phyloP scores from a whole-genome alignment of 2,888 invertebrate genomes.

The Zaprionus bogoriensis region DNA sequence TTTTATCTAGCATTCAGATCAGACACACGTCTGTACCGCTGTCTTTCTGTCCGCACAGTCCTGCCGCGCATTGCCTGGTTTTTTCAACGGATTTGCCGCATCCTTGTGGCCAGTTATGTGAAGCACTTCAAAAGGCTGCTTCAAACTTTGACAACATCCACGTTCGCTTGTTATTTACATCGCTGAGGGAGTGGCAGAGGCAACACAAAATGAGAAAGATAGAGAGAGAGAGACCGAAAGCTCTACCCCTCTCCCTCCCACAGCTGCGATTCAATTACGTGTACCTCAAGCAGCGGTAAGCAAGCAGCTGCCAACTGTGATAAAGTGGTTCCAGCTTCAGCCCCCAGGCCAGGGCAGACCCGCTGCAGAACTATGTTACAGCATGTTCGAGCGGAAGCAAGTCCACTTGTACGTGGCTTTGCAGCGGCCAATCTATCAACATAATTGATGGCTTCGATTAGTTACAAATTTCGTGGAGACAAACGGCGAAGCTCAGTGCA shows the following conservation, averaged over 20 bases:
- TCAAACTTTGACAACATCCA: constrained; percentile 69
- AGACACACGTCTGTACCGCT: constrained; percentile 74
- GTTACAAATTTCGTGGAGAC: constrained; percentile 69
- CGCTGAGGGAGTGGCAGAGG: constrained; percentile 50
- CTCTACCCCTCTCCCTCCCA: not conserved
- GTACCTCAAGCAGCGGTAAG: constrained; percentile 71
- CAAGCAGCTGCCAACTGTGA: constrained; percentile 74
- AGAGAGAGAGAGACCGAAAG: not conserved
- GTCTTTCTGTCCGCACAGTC: constrained; percentile 2
- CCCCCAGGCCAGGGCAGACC: no score
- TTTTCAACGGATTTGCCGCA: constrained; percentile 32
- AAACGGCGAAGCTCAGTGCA: constrained; percentile 72
- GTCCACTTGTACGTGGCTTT: constrained; percentile 52
- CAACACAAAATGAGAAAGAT: constrained; percentile 3
- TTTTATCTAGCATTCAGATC: constrained; percentile 82
- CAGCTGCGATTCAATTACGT: constrained; percentile 63
- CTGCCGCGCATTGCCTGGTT: constrained; percentile 6
- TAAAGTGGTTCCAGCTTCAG: no score
- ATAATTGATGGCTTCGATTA: constrained; percentile 82
- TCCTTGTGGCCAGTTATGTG: constrained; percentile 57
- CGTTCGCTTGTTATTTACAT: constrained; percentile 60
- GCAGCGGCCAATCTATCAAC: constrained; percentile 79
- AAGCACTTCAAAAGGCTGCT: constrained; percentile 63
- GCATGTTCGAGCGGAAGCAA: no score
- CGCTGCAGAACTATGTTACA: not conserved